Percentiles rank a stretch among this genome's conserved stretches.
phyloP scores from a whole-genome alignment of 2,888 invertebrate genomes.

The Yponomeuta malinellus region DNA sequence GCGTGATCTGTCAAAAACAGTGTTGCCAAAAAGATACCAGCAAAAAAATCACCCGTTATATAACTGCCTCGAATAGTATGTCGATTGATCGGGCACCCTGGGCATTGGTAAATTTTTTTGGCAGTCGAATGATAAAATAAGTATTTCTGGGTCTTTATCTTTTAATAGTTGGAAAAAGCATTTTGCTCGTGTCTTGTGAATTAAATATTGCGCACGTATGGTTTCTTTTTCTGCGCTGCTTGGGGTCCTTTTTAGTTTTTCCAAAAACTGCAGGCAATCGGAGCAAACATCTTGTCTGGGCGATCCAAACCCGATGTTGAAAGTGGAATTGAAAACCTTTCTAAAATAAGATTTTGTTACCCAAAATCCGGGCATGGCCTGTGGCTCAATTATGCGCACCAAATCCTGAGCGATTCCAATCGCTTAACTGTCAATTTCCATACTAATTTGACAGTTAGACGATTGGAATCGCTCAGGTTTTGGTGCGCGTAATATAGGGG shows the following conservation, averaged over 20 bases:
- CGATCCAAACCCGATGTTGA: slow-evolving; percentile 22
- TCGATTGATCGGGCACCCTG: slow-evolving; percentile 20
- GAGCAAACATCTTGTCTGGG: slow-evolving; percentile 23
- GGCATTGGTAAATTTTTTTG: slow-evolving; percentile 24
- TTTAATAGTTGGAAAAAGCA: slow-evolving; percentile 15
- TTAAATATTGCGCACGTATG: neutral
- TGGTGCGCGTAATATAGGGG: too few relatives aligned
- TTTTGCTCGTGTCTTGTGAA: slow-evolving; percentile 14
- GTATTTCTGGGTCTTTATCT: slow-evolving; percentile 15
- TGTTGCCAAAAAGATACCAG: too few relatives aligned
- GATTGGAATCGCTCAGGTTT: too few relatives aligned
- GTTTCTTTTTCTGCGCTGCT: neutral
- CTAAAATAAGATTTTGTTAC: slow-evolving; percentile 19
- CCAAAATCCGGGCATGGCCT: slow-evolving; percentile 17
- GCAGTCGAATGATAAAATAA: slow-evolving; percentile 23
- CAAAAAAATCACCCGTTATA: too few relatives aligned
- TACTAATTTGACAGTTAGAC: too few relatives aligned
- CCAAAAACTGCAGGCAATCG: slow-evolving; percentile 19
- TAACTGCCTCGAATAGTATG: slow-evolving; percentile 22
- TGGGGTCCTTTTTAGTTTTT: slow-evolving; percentile 18
- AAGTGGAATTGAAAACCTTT: slow-evolving; percentile 20
- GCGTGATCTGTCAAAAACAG: too few relatives aligned
- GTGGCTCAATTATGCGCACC: too few relatives aligned
- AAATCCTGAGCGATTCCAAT: too few relatives aligned
- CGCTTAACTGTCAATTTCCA: too few relatives aligned